Percentiles rank a stretch among this genome's conserved stretches.
Evolutionary conservation across 2,113 vertebrate genomes (phyloP).

Genomic region (Raja brachyura): DNA sequence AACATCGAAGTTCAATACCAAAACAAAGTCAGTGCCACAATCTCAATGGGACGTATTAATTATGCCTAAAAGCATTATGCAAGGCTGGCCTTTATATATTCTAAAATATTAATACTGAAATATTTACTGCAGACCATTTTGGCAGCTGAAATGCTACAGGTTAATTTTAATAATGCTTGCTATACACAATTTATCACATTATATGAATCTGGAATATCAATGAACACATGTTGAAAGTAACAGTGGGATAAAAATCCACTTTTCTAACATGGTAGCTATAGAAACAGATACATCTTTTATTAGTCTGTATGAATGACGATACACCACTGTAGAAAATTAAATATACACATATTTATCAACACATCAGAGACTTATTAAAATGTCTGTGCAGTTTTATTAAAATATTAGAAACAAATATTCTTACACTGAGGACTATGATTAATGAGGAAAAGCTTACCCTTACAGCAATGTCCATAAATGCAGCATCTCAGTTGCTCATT

Average conservation of each 20-base stretch:
- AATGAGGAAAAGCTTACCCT: constrained; percentile 24
- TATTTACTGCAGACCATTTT: background rate
- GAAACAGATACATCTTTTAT: constrained; percentile 23
- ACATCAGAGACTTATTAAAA: background rate
- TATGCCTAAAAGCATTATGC: background rate
- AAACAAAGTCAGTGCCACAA: background rate
- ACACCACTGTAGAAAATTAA: background rate
- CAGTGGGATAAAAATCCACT: background rate
- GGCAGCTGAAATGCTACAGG: background rate
- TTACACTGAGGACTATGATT: constrained; percentile 24
- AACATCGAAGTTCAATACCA: background rate
- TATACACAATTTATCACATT: constrained; percentile 30
- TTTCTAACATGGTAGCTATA: background rate
- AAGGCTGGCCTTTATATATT: background rate
- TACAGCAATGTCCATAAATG: background rate
- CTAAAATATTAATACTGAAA: constrained; percentile 29
- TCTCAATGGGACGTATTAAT: constrained; percentile 10
- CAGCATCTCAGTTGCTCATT: background rate
- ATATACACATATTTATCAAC: constrained; percentile 24
- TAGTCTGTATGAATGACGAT: background rate
- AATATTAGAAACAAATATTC: constrained; percentile 16
- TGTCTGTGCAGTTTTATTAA: background rate
- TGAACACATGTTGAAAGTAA: background rate
- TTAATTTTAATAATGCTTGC: constrained; percentile 17
- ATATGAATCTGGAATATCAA: background rate